Conservation (phyloP, 2,797 vertebrate genomes). For the Chiropotes sagulatus region DNA sequence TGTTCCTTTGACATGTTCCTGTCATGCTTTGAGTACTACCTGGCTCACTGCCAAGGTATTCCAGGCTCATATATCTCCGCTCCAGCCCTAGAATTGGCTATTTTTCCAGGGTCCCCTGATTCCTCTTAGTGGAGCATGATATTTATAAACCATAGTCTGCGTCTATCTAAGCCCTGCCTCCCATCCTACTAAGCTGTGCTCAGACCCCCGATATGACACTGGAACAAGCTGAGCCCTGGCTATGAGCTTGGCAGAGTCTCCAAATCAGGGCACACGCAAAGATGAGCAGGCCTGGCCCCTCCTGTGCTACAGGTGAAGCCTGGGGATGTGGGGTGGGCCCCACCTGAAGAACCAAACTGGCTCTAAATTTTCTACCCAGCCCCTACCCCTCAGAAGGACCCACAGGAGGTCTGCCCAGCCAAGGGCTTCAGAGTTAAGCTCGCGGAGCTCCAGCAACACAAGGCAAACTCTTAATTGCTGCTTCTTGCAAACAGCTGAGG, state of each 20-base stretch:
- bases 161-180: neutral
- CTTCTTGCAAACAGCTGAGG: neutral
- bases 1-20: neutral
- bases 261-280: neutral
- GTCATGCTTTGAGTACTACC: neutral
- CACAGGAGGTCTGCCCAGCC: neutral
- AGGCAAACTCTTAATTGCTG: neutral
- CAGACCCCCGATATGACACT: too few relatives aligned
- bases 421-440: neutral
- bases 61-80: neutral
- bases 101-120: neutral
- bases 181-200: neutral
- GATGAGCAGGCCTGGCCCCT: neutral
- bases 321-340: neutral
- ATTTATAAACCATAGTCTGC: neutral
- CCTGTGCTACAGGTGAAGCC: neutral
- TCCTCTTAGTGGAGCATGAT: neutral
- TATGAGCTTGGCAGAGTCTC: neutral
- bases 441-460: neutral
- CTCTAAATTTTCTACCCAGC: neutral
- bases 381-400: neutral
- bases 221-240: neutral
- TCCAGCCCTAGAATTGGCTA: neutral
- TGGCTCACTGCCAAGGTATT: neutral
- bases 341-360: neutral